A percentile compares a stretch with the other conserved stretches of the same genome.
Evolutionary conservation across 2,797 vertebrate species (phyloP).

Genomic region (Jordanella pulchra): DNA sequence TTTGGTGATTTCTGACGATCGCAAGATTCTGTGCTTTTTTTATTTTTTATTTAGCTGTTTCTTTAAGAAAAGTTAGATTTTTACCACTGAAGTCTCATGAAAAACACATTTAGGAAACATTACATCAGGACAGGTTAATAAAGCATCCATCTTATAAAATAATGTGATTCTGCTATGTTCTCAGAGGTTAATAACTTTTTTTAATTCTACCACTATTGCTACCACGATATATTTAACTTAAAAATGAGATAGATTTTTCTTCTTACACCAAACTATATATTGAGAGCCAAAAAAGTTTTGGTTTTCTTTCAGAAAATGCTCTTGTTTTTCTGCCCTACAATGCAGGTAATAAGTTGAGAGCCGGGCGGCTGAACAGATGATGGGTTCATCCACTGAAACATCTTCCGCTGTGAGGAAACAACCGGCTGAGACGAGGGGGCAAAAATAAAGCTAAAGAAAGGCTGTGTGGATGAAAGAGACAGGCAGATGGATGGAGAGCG

Average conservation of each 20-base stretch:
- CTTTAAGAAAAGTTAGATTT: too few species aligned
- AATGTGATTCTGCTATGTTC: conserved; percentile 2
- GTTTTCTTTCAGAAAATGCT: not conserved
- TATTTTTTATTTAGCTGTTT: too few species aligned
- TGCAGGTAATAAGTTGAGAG: not conserved
- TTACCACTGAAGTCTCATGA: conserved; percentile 13
- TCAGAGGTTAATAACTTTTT: conserved; percentile 34
- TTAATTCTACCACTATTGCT: conserved; percentile 10
- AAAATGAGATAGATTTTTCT: not conserved
- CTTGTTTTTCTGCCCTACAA: not conserved
- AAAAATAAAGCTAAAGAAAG: conserved; percentile 35
- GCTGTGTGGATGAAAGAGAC: conserved; percentile 32
- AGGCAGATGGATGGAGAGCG: conserved; percentile 49
- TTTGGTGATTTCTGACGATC: too few species aligned
- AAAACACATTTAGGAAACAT: not conserved
- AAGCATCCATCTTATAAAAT: conserved; percentile 7
- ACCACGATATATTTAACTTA: not conserved
- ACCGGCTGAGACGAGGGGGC: conserved; percentile 33
- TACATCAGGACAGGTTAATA: conserved; percentile 15
- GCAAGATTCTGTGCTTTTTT: too few species aligned
- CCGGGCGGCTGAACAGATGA: conserved; percentile 16
- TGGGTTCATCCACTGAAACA: conserved; percentile 16
- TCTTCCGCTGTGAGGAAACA: conserved; percentile 29
- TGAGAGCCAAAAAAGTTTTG: not conserved
- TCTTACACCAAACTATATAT: not conserved